These are phyloP conservation scores for Sternarchorhynchus goeldii DNA, from an alignment of 2,797 vertebrate genomes.

Conservation along the genomic window DNA sequence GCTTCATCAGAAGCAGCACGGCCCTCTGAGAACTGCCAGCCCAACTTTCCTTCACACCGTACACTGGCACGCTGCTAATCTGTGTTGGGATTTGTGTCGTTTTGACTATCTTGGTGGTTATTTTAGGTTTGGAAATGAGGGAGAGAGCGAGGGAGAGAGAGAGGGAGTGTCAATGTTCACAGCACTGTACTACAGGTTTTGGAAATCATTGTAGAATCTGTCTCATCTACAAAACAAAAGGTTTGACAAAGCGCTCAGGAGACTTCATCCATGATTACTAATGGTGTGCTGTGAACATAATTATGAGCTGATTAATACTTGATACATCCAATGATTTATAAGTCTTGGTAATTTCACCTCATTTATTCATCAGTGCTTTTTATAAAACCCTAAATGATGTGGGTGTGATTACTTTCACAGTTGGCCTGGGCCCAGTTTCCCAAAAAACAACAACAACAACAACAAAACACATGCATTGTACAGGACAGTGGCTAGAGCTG, in stretches of 20 bases:
- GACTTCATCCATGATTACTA: conserved; percentile 33
- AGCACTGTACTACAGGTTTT: conserved; percentile 32
- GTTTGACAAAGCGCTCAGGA: conserved; percentile 35
- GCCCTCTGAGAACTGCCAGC: conserved; percentile 69
- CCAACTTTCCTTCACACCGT: conserved; percentile 51
- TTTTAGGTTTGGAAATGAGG: conserved; percentile 41
- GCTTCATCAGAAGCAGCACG: conserved; percentile 63
- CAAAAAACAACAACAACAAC: not conserved
- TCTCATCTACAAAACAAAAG: conserved; percentile 48
- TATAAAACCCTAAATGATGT: conserved; percentile 27
- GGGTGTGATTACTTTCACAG: not conserved
- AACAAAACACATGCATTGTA: not conserved
- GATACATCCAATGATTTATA: conserved; percentile 31
- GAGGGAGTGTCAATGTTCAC: conserved; percentile 31
- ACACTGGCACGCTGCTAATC: conserved; percentile 44
- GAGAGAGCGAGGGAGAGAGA: conserved; percentile 29
- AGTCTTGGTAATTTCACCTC: conserved; percentile 29
- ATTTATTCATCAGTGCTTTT: conserved; percentile 33
- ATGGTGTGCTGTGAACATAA: conserved; percentile 29
- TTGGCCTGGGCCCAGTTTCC: not conserved
- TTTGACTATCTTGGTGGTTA: conserved; percentile 20
- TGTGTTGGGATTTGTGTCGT: conserved; percentile 1
- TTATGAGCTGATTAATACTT: conserved; percentile 33
- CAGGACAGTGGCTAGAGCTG: not conserved
- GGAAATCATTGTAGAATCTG: conserved; percentile 44